phyloP scores from a whole-genome alignment of 2,888 invertebrate genomes.

The Eudasyphora cyanicolor region DNA sequence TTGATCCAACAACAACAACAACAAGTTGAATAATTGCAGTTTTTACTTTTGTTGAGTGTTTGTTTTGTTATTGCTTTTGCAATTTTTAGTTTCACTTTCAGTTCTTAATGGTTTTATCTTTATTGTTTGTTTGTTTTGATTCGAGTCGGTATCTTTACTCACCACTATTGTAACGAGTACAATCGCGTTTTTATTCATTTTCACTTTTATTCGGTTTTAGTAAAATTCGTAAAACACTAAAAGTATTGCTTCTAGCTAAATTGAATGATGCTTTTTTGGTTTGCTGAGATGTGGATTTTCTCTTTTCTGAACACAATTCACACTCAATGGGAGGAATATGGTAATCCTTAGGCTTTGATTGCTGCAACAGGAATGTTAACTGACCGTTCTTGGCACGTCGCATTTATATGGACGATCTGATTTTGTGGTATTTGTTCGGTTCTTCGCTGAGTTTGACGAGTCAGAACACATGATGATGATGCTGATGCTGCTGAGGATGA shows the following conservation, averaged over 20 bases:
- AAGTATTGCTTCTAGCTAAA: conserved; percentile 23
- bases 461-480: background rate
- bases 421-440: conserved; percentile 43
- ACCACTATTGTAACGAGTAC: conserved; percentile 73
- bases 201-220: conserved; percentile 51
- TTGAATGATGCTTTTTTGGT: background rate
- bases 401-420: conserved; percentile 67
- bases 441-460: background rate
- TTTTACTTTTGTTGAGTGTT: background rate
- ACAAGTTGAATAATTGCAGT: background rate
- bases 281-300: background rate
- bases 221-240: conserved; percentile 39
- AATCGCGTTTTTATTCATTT: conserved; percentile 73
- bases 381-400: conserved; percentile 64
- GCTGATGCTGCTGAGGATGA: too few species aligned
- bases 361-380: conserved; percentile 78
- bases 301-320: conserved; percentile 4
- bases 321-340: conserved; percentile 14
- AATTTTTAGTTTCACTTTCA: conserved; percentile 14
- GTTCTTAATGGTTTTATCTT: conserved; percentile 46
- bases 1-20: background rate
- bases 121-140: conserved; percentile 31
- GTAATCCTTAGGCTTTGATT: conserved; percentile 76
- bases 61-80: background rate
- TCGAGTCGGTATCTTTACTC: conserved; percentile 68